phyloP scores from a whole-genome alignment of 2,113 vertebrate genomes.

The Loxodonta africana region DNA sequence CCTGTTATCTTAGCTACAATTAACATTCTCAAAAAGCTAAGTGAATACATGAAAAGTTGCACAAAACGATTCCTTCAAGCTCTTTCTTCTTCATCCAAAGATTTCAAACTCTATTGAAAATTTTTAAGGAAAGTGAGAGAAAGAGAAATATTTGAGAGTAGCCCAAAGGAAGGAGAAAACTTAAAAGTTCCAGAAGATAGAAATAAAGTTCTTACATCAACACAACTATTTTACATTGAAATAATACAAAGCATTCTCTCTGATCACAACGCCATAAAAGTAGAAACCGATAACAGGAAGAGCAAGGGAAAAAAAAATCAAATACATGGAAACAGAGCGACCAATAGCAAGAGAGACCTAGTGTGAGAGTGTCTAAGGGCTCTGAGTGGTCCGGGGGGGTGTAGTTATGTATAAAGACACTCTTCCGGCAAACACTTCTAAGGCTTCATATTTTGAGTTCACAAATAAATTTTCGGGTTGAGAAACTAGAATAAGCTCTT shows the following conservation, averaged over 20 bases:
- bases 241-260: no score
- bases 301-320: no score
- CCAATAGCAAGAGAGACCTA: no score
- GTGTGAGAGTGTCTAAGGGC: rapidly evolving
- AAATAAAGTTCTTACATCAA: neutral
- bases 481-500: neutral
- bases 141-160: neutral
- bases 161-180: neutral
- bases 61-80: neutral
- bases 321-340: no score
- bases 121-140: neutral
- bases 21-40: neutral
- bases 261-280: no score
- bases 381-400: rapidly evolving
- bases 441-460: neutral
- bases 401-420: neutral
- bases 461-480: neutral
- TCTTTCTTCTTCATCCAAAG: neutral
- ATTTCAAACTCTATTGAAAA: neutral
- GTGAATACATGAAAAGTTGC: neutral
- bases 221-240: neutral
- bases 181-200: neutral
- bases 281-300: no score
- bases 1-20: neutral
- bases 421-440: neutral